Conservation (phyloP, 1,140 invertebrate genomes). For the Meloidogyne chitwoodi region DNA sequence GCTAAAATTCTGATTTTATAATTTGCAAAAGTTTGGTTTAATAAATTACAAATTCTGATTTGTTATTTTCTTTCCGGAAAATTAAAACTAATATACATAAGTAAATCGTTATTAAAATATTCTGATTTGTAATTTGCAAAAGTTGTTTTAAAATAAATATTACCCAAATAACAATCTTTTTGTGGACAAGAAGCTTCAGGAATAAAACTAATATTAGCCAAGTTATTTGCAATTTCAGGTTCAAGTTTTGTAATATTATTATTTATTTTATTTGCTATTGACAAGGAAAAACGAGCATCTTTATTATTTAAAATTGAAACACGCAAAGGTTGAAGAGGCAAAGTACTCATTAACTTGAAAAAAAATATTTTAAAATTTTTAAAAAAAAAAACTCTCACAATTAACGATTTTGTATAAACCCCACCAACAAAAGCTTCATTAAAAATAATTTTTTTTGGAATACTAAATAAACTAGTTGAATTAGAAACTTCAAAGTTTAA, state of each 20-base stretch:
- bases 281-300: conserved; percentile 51
- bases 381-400: conserved; percentile 59
- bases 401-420: conserved; percentile 64
- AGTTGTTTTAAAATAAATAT: no score
- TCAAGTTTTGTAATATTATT: not conserved
- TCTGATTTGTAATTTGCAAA: no score
- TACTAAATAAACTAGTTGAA: conserved; percentile 74
- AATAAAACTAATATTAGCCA: conserved; percentile 70
- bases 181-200: conserved; percentile 69
- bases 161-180: conserved; percentile 72
- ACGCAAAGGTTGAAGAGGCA: conserved; percentile 37
- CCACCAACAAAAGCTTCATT: conserved; percentile 69
- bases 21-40: no score
- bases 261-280: conserved; percentile 3
- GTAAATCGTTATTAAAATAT: no score
- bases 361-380: no score
- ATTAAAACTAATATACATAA: not conserved
- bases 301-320: conserved; percentile 32
- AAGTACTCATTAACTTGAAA: conserved; percentile 54
- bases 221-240: conserved; percentile 32
- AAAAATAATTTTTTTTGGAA: conserved; percentile 67
- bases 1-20: no score
- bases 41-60: no score
- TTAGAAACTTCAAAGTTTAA: conserved; percentile 60
- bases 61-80: no score